Conservation (phyloP, 1,140 invertebrate species). For the Phthorimaea operculella region DNA sequence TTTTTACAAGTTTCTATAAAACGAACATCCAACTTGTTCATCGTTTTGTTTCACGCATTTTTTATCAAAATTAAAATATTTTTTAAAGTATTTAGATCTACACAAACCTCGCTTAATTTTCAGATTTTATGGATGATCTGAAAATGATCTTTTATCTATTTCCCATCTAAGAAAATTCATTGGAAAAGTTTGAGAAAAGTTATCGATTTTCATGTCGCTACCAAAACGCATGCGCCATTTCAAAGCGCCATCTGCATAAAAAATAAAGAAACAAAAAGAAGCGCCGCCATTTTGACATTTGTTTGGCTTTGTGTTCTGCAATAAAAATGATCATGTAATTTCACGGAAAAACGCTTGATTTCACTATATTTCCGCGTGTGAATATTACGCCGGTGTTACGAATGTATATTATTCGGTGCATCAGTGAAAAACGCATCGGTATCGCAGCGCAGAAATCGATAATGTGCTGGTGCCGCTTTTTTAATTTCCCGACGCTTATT, state of each 20-base stretch:
- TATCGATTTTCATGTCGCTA: conserved; percentile 9
- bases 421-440: conserved; percentile 29
- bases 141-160: no score
- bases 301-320: conserved; percentile 61
- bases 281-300: conserved; percentile 66
- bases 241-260: conserved; percentile 43
- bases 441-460: conserved; percentile 55
- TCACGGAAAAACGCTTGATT: conserved; percentile 24
- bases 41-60: no score
- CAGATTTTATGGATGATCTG: no score
- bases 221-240: conserved; percentile 45
- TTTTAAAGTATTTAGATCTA: no score
- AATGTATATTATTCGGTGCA: conserved; percentile 26
- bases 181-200: no score
- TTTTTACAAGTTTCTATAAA: no score
- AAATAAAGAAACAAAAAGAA: conserved; percentile 29
- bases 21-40: no score
- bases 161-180: no score
- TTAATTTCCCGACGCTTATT: conserved; percentile 43
- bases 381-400: conserved; percentile 23
- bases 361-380: conserved; percentile 24
- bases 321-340: conserved; percentile 49
- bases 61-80: no score
- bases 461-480: conserved; percentile 56
- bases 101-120: no score